Evolutionary conservation across 1,140 invertebrate genomes (phyloP), one percentile per base, ranked within the genome.

Genomic region (Atta cephalotes): DNA sequence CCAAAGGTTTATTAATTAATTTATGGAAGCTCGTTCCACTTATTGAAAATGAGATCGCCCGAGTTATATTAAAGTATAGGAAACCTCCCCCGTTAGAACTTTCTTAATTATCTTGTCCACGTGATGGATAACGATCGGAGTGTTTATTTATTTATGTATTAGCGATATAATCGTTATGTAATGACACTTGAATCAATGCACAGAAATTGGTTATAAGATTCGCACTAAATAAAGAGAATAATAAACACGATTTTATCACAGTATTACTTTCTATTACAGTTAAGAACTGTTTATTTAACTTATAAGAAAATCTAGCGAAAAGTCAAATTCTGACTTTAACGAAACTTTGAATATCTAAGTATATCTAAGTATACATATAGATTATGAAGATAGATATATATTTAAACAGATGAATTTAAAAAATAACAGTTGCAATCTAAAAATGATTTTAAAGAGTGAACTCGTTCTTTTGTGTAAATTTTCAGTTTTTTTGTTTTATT

Each of bases 1-100:
- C 56, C 58, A 21, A 21, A 63, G 56, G 70, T 74, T 84, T 76
- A 84, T 84, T 84, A 84, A 84, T 84, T 84, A 84, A 84, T 84
- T 84, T 84, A 84, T 62, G 80, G 70, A 76, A 62, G 56, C 70
- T 84, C 56, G 58, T 63, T 76, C 58, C 45, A 74, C 45, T 62
- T 76, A 84, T 84, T 76, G 70, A 28, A 82, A 39, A 82, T 35
- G 68, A 28, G 39, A 74, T 76, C 14, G 68, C 39, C 28, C 25
- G 39, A 39, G 80, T 58, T 45, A 71, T 81, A 71, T 81, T 74
- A 35, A 56, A 62, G 68, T 25, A 28, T 39, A 49, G 53, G 71
- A 60, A 74, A 60, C 28, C 28, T 35, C 28, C 25, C 16, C n/a
- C 18, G 49, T 49, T 49, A 28, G 21, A 84, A 84, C 80, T 84